Evolutionary conservation across 1,140 invertebrate species (phyloP).

Genomic region (Teleogryllus occipitalis): DNA sequence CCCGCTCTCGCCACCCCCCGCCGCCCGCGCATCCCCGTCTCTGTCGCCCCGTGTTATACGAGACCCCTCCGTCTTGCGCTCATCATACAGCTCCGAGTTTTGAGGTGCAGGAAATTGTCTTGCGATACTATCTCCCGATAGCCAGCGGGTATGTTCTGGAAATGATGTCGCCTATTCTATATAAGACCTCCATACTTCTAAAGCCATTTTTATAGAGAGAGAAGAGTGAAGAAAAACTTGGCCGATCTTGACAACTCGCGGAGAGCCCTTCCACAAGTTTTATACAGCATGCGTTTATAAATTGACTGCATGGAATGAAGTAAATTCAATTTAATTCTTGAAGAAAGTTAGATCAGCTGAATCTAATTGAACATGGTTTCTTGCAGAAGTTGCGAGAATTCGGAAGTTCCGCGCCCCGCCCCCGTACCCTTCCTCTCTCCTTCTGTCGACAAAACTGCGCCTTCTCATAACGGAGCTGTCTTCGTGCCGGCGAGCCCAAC

Average conservation of each 20-base stretch:
- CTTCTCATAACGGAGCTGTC: too few species aligned
- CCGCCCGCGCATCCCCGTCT: neutral
- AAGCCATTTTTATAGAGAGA: constrained; percentile 1
- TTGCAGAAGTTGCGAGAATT: neutral
- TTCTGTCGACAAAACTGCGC: too few species aligned
- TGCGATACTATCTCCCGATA: constrained; percentile 1
- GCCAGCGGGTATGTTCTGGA: neutral
- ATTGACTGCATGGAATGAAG: neutral
- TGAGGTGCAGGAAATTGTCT: constrained; percentile 3
- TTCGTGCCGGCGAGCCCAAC: too few species aligned
- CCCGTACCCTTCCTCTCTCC: too few species aligned
- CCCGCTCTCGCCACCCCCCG: neutral
- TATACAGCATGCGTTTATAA: neutral
- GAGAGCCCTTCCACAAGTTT: neutral
- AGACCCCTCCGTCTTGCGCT: neutral
- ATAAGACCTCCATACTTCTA: neutral
- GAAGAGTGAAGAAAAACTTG: neutral
- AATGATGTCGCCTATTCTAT: constrained; percentile 4
- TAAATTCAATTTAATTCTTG: constrained; percentile 6
- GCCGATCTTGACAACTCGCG: neutral
- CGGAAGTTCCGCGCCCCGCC: neutral
- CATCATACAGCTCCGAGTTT: neutral
- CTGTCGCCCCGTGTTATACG: neutral
- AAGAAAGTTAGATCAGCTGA: neutral
- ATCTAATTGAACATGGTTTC: constrained; percentile 5